Base-by-base conservation (phyloP, 2,113 vertebrate genomes). In the Azemiops feae region DNA sequence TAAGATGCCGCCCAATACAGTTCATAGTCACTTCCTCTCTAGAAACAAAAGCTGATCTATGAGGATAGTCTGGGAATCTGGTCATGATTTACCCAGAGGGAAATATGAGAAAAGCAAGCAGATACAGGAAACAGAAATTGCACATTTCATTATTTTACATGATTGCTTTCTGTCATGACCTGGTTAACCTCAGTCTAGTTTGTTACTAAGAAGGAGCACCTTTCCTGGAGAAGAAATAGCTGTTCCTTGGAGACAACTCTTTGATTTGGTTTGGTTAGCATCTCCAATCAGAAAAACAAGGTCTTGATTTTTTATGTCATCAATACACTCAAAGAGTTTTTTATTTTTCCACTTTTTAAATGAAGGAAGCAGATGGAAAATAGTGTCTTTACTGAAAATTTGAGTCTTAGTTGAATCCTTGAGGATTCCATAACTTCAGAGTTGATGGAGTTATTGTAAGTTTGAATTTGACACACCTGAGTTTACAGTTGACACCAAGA, bases 121-220 rank as follows among this genome's bases (percentile, higher is more conserved):
- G 1, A 0, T 2, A 8, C 34, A 88, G 88, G 89, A 34, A 43
- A 50, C 88, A 90, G n/a, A 52, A 87, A 85, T 43, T 43, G 57
- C 22, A 30, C 52, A 64, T 39, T n/a, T 92, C 57, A 3, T 3
- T 0, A 57, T 2, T 58, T 30, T 55, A 1, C 2, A 0, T 89
- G 1, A 30, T 0, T 39, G 69, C 1, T 64, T 91, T 34, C 34
- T 91, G 1, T 2, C 39, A 1, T 45, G 52, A 64, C 0, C 0
- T 7, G 39, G 30, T 23, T 60, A 47, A 45, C 89, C 60, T 43
- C 64, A 58, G 85, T 89, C 87, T 88, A 69, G 18, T 4, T 94
- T 87, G 2, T 20, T 9, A 20, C 0, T 8, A 89, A 55, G 14
- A 60, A 0, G 0, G 47, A n/a, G 2, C 34, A 10, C 0, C 0